These are phyloP conservation scores for Caenorhabditis sp. DNA, from an alignment of 2,888 invertebrate genomes.

Conservation along the genomic window DNA sequence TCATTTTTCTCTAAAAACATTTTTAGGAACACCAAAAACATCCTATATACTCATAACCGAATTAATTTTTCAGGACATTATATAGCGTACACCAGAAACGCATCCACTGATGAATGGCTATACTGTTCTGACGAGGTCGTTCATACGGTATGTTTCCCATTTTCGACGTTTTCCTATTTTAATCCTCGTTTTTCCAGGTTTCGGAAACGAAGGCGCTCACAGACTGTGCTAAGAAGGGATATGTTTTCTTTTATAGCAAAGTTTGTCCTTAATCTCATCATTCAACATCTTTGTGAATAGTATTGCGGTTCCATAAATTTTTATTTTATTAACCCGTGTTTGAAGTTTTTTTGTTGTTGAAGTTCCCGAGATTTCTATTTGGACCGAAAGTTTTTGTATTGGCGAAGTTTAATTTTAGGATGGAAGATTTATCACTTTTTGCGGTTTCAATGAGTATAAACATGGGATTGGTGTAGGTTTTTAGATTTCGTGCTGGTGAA, in stretches of 20 bases:
- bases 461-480: not conserved
- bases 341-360: not conserved
- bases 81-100: not conserved
- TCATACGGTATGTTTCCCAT: not conserved
- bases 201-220: not conserved
- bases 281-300: not conserved
- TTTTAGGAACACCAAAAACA: too few species aligned
- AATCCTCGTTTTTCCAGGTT: not conserved
- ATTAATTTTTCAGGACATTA: conserved; percentile 2
- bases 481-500: not conserved
- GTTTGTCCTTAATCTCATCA: not conserved
- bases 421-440: not conserved
- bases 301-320: not conserved
- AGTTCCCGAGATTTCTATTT: not conserved
- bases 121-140: conserved; percentile 1
- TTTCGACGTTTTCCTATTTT: not conserved
- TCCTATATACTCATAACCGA: too few species aligned
- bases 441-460: not conserved
- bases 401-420: not conserved
- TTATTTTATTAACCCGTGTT: not conserved
- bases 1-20: too few species aligned
- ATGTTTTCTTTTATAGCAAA: conserved; percentile 5
- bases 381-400: not conserved
- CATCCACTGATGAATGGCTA: not conserved
- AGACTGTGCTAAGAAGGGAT: not conserved